A percentile compares a stretch with the other conserved stretches of the same genome.
phyloP scores from a whole-genome alignment of 2,113 vertebrate species.

The Leuciscus idus region DNA sequence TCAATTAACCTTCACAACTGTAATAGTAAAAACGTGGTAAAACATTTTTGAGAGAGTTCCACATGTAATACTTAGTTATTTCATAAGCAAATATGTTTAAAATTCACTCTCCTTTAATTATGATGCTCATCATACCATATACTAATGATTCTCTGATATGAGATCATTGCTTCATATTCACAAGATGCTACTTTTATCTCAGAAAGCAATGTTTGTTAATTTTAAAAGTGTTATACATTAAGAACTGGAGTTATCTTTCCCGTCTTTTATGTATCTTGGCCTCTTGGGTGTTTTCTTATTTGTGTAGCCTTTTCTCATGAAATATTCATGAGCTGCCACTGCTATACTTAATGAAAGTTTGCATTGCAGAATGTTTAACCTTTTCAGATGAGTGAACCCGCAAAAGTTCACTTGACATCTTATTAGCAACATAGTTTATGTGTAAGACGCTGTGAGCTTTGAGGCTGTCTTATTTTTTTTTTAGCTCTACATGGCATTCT shows the following conservation, averaged over 20 bases:
- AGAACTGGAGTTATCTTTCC: background rate
- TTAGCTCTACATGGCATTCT: background rate
- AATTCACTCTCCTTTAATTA: background rate
- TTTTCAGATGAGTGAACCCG: slow-evolving; percentile 16
- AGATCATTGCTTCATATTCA: background rate
- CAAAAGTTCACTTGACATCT: background rate
- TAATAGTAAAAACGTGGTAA: no score
- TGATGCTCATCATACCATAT: background rate
- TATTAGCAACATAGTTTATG: background rate
- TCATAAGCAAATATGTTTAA: background rate
- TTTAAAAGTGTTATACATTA: slow-evolving; percentile 12
- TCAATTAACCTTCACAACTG: no score
- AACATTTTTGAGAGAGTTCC: no score
- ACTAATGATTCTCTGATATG: background rate
- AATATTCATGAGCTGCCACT: slow-evolving; percentile 40
- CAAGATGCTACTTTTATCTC: background rate
- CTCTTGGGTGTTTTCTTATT: slow-evolving; percentile 25
- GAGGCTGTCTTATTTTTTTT: background rate
- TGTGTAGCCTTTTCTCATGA: slow-evolving; percentile 27
- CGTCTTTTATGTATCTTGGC: slow-evolving; percentile 10
- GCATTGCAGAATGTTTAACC: slow-evolving; percentile 29
- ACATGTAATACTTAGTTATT: no score
- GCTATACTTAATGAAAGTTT: slow-evolving; percentile 46
- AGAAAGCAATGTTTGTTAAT: slow-evolving; percentile 6
- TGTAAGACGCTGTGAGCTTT: background rate